Base-by-base conservation (phyloP, 2,797 vertebrate species). In the Crossoptilon crossoptilon region DNA sequence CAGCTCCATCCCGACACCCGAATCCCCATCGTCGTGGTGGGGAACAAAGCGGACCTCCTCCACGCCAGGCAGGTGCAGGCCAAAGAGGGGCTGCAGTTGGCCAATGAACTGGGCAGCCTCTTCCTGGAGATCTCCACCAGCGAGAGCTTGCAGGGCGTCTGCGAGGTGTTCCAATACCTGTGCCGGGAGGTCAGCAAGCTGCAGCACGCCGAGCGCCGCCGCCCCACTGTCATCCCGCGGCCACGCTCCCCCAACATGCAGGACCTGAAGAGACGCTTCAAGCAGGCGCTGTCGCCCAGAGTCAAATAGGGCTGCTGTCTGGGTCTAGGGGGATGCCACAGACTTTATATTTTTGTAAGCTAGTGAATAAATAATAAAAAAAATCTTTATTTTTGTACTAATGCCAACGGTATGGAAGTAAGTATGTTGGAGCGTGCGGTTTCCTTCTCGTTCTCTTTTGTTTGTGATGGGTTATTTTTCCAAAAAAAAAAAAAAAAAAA, bases 201-300 rank as follows among this genome's bases (percentile, higher is more conserved):
- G 8, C 98, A 98, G 76, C 90, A 94, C 3, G 46, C 83, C 0
- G 53, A 6, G 85, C 68, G 97, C 81, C 97, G 98, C 29, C 84
- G 97, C n/a, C 91, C 86, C 0, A 97, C 98, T 58, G 82, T 98
- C 88, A 97, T 98, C 29, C 97, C 98, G 10, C 97, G 98, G 63
- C 98, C 98, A 1, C 98, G 97, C 49, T 98, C 98, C 12, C 98
- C 98, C 76, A 98, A 98, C 81, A 97, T 98, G 98, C 98, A 98
- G 82, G 98, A 98, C 59, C 95, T 98, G 71, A 98, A 98, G 95
- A 97, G 98, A 89, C 98, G 98, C 46, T 98, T 98, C 96, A 98
- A 98, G 91, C 98, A 98, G 96, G 98, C 97, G 27, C 96, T 98
- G 16, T 98, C 98, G 48, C 96, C 98, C 87, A 98, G 98, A 97